Evolutionary conservation across 23 tunicate species (phyloP), one percentile per base, ranked within the genome.

Genomic region (Botrylloides violaceus): DNA sequence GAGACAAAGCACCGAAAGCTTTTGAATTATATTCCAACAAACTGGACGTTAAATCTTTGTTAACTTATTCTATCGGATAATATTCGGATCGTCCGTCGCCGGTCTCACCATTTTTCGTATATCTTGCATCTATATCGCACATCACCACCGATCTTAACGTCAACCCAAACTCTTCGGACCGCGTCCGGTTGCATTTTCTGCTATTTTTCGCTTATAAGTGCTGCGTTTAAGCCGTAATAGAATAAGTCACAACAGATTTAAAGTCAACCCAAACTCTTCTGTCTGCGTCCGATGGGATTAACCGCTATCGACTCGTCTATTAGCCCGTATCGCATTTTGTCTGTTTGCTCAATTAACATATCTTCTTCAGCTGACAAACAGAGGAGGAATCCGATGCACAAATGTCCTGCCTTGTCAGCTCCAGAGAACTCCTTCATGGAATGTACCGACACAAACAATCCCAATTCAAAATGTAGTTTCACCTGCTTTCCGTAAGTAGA

Each of bases 401-500:
- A 58, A 36, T 84, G 91, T 36, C 91, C 91, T 0, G 47, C 3
- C 5, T 66, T 84, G 7, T 26, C 37, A 36, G 37, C 58, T 0
- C 73, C 75, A 34, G 59, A 25, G 18, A 86, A 86, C 60, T 80
- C 84, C 36, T 20, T 24, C 32, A 49, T 86, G 4, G 25, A 49
- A 0, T 86, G 94, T 71, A 66, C 81, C 1, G 26, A 74, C 32
- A 36, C 26, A 2, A 80, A 75, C 26, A 38, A 28, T 20, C 62
- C 33, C 20, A 73, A 75, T 34, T 86, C 94, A 1, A 64, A 59
- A 23, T 86, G 94, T 39, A 35, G 61, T 4, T 68, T 55, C 38
- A 33, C 70, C 3, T 85, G 93, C 53, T 30, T 50, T 28, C 6
- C 30, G 93, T 85, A 35, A 79, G 80, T 85, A 43, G 12, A 36